These are phyloP conservation scores for Leucophenga montana DNA, from an alignment of 2,888 invertebrate genomes.

Conservation along the genomic window DNA sequence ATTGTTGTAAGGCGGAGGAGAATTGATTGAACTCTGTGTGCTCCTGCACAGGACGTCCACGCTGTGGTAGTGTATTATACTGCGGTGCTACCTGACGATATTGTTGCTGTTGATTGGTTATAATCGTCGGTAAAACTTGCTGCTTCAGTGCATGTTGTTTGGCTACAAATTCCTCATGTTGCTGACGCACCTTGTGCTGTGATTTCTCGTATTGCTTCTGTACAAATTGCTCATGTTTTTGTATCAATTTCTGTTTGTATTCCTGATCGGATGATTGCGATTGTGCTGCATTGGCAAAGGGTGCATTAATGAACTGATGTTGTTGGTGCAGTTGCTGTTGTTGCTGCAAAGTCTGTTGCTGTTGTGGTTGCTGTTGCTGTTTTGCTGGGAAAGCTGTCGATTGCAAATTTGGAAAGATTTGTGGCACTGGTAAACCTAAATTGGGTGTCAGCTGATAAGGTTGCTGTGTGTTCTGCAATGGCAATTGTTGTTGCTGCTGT, in stretches of 20 bases:
- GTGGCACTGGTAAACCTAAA: conserved; percentile 62
- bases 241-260: conserved; percentile 82
- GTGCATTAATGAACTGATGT: conserved; percentile 50
- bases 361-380: conserved; percentile 55
- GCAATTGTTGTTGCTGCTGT: conserved; percentile 29
- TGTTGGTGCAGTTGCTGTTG: conserved; percentile 51
- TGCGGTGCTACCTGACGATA: conserved; percentile 48
- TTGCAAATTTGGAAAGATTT: conserved; percentile 56
- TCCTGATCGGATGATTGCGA: conserved; percentile 75
- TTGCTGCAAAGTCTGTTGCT: conserved; percentile 47
- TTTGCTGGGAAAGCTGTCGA: conserved; percentile 58
- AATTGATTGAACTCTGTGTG: conserved; percentile 79
- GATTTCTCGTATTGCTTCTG: conserved; percentile 87
- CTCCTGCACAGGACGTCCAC: conserved; percentile 73
- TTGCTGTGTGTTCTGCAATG: conserved; percentile 45
- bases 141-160: conserved; percentile 80
- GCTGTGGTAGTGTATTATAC: conserved; percentile 64
- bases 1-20: conserved; percentile 79
- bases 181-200: conserved; percentile 82
- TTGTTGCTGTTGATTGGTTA: conserved; percentile 71
- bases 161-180: conserved; percentile 81
- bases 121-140: conserved; percentile 65
- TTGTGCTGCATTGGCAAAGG: conserved; percentile 44
- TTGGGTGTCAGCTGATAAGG: conserved; percentile 60
- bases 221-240: conserved; percentile 84